Evolutionary conservation across 2,888 invertebrate species (phyloP).

Genomic region (Chrysopilus asiliformis): DNA sequence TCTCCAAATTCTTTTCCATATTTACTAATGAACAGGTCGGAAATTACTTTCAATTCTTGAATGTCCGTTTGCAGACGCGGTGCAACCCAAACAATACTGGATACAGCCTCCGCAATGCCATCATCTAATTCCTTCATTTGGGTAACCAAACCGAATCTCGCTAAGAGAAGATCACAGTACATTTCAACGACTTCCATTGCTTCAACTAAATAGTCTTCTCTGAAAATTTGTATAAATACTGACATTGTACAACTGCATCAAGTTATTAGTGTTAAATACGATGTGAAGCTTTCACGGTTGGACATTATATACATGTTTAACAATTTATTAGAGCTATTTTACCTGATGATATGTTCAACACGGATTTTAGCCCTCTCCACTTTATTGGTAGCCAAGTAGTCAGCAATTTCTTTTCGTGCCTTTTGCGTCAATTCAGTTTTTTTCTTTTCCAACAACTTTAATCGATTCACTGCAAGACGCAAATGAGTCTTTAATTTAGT

Average conservation of each 20-base stretch:
- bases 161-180: slow-evolving; percentile 94
- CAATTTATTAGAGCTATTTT: too few relatives aligned
- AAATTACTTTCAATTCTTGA: slow-evolving; percentile 64
- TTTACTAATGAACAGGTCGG: slow-evolving; percentile 77
- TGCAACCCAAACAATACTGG: slow-evolving; percentile 93
- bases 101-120: slow-evolving; percentile 89
- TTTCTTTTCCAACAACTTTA: slow-evolving; percentile 93
- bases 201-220: slow-evolving; percentile 98
- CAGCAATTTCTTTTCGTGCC: slow-evolving; percentile 71
- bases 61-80: slow-evolving; percentile 81
- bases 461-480: slow-evolving; percentile 79
- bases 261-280: background rate
- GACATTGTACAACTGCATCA: background rate
- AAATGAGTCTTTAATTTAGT: slow-evolving; percentile 94
- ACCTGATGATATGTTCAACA: slow-evolving; percentile 94
- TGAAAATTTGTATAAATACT: slow-evolving; percentile 19
- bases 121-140: slow-evolving; percentile 95
- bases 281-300: too few relatives aligned
- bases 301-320: too few relatives aligned
- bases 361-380: slow-evolving; percentile 85
- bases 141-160: slow-evolving; percentile 90
- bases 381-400: slow-evolving; percentile 79
- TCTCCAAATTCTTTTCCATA: slow-evolving; percentile 91
- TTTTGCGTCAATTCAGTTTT: slow-evolving; percentile 94
- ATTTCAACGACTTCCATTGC: slow-evolving; percentile 99